Base-by-base conservation (phyloP, 1,140 invertebrate species). In the Penaeus indicus region DNA sequence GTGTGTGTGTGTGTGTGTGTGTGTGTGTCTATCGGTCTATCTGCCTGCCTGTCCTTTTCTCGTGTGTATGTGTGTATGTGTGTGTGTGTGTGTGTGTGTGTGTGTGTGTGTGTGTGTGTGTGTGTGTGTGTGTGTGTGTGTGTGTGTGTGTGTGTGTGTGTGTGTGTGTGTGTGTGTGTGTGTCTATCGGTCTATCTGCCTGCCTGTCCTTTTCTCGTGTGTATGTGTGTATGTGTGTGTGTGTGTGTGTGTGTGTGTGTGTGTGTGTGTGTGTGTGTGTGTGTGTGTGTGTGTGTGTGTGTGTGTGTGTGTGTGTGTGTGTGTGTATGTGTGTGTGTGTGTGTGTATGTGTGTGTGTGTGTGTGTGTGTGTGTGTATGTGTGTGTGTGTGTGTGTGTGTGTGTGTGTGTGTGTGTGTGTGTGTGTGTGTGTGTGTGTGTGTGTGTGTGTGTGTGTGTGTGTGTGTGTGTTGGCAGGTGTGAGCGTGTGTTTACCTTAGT, bases 231-330 rank as follows among this genome's bases (percentile, higher is more conserved):
- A 27, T 77, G 19, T 77, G 19, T 19, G 19, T 77, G 75, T 77
- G 19, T 77, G 75, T 77, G 19, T 32, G 27, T 77, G 19, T 77
- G 75, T 19, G 27, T 77, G 27, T 19, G 19, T 77, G 79, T 81
- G 42, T 81, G 79, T 81, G 79, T 81, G 38, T 81, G 79, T 81
- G 79, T 82, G 79, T 81, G 38, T 81, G 38, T 81, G 16, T 81
- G 79, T 81, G 38, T 81, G 42, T 81, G 79, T 81, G 16, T 47
- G 47, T 60, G 11, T 81, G 47, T 81, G 47, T 81, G 47, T 81
- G 79, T 60, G 79, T 81, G 47, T 81, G 54, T 47, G 22, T 38
- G 75, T 77, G 75, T 22, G 75, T 16, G 42, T 54, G 18, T 22
- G 78, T 54, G 78, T 54, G 78, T 54, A 42, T 80, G 78, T 80